Conservation (phyloP, 2,113 vertebrate genomes). For the Panthera leo region DNA sequence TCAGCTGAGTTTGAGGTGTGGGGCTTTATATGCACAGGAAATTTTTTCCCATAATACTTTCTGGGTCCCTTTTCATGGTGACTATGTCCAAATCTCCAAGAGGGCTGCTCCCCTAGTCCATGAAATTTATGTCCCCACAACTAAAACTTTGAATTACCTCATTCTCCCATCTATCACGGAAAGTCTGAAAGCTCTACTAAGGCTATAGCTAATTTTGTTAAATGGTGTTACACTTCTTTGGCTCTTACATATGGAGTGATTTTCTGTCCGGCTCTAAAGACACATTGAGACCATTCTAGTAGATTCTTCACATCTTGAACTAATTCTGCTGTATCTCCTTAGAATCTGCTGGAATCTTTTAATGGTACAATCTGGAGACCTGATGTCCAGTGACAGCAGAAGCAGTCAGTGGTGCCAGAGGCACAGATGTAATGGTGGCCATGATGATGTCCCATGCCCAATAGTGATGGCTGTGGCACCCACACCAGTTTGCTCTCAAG, state of each 20-base stretch:
- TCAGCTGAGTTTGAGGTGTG: neutral
- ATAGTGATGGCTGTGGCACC: too few species aligned
- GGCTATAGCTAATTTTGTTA: neutral
- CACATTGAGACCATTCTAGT: neutral
- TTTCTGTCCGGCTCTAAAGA: neutral
- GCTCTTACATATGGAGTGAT: neutral
- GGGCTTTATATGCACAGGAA: neutral
- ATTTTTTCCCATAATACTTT: neutral
- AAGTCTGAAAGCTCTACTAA: neutral
- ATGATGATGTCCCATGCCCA: accelerated
- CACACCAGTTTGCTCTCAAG: accelerated
- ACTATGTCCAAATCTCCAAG: neutral
- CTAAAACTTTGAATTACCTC: neutral
- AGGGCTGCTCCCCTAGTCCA: neutral
- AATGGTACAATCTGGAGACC: neutral
- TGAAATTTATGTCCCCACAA: neutral
- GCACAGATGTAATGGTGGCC: neutral
- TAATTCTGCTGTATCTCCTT: neutral
- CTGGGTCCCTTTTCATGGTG: neutral
- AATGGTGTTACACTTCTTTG: neutral
- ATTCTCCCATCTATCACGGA: neutral
- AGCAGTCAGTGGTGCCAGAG: neutral
- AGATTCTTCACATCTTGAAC: neutral
- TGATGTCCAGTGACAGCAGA: neutral
- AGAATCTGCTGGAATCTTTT: neutral